phyloP scores from a whole-genome alignment of 2,888 invertebrate species.

The Rhimphoctona megacephalus region DNA sequence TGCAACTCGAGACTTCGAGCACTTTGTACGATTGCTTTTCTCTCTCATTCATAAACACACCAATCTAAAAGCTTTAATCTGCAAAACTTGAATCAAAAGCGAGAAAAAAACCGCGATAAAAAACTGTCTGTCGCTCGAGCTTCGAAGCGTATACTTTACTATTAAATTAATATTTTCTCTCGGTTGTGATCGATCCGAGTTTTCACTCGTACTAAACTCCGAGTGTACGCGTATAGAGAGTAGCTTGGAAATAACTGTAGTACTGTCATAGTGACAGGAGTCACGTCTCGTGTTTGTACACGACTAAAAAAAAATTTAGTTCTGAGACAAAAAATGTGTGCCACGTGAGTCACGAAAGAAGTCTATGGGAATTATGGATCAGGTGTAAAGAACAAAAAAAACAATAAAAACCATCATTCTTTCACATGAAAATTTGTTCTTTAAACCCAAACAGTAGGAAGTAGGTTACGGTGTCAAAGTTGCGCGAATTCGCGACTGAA shows the following conservation, averaged over 20 bases:
- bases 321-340: constrained; percentile 20
- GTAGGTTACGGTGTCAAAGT: constrained; percentile 3
- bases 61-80: no score
- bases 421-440: not conserved
- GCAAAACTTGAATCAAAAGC: no score
- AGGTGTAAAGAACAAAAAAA: not conserved
- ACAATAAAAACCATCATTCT: not conserved
- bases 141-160: not conserved
- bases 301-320: not conserved
- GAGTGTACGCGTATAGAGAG: not conserved
- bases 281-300: constrained; percentile 1
- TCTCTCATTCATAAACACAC: no score
- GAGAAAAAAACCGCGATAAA: not conserved
- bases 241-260: constrained; percentile 39
- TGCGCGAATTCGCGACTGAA: not conserved
- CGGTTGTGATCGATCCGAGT: constrained; percentile 54
- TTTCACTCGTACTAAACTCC: not conserved
- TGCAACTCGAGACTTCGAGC: no score
- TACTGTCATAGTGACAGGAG: constrained; percentile 53
- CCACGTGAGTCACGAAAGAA: constrained; percentile 37
- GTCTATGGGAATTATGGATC: not conserved
- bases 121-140: not conserved
- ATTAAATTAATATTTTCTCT: constrained; percentile 42
- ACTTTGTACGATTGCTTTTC: no score
- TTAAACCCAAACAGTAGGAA: not conserved